A percentile compares a stretch with the other conserved stretches of the same genome.
Conservation (phyloP, 2,797 vertebrate genomes). For the Phrynocephalus vlangalii region DNA sequence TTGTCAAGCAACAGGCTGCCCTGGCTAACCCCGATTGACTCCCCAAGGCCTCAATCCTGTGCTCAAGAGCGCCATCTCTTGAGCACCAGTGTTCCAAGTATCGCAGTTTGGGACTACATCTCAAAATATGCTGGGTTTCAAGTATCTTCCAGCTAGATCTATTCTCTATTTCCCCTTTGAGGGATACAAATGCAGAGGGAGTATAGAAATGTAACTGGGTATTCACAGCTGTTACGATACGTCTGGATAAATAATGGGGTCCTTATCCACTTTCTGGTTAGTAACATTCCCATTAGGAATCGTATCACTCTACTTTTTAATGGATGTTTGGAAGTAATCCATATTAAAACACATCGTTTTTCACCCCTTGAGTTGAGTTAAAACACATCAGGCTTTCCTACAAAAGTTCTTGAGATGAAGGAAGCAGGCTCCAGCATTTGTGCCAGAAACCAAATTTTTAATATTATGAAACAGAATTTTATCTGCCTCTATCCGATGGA, state of each 20-base stretch:
- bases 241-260: constrained; percentile 40
- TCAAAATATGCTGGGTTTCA: constrained; percentile 6
- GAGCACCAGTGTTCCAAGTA: neutral
- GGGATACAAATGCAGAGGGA: neutral
- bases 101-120: neutral
- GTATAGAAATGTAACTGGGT: neutral
- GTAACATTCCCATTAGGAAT: constrained; percentile 25
- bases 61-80: constrained; percentile 30
- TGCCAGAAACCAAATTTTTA: neutral
- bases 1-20: constrained; percentile 9
- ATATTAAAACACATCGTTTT: constrained; percentile 28
- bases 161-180: constrained; percentile 22
- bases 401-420: constrained; percentile 4
- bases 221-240: constrained; percentile 20
- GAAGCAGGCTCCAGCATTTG: constrained; percentile 3
- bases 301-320: constrained; percentile 18
- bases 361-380: constrained; percentile 12
- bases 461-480: neutral
- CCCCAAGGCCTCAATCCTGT: neutral
- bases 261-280: constrained; percentile 29
- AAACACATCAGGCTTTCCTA: neutral
- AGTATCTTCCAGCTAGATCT: constrained; percentile 6
- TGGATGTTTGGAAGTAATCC: constrained; percentile 31
- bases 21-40: neutral
- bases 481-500: neutral